Conservation (phyloP, 2,113 vertebrate species). For the Mobula birostris region DNA sequence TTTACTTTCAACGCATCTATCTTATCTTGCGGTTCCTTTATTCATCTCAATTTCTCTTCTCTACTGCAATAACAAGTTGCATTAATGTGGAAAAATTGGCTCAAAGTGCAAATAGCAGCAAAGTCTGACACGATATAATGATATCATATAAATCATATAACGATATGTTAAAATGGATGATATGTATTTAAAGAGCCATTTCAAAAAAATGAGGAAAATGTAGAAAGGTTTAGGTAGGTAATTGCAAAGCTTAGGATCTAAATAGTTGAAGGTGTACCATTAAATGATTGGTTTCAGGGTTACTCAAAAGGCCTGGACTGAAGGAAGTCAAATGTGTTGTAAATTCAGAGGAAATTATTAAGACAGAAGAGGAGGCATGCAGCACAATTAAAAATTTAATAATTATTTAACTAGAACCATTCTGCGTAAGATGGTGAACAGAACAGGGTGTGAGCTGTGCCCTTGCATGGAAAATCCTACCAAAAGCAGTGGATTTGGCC, state of each 20-base stretch:
- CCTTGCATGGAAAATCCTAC: no score
- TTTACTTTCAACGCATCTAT: background rate
- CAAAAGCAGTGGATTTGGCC: no score
- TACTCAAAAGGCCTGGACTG: background rate
- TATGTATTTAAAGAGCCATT: background rate
- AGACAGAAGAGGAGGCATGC: background rate
- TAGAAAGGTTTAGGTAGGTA: background rate
- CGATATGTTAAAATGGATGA: no score
- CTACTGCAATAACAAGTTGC: background rate
- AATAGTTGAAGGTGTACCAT: background rate
- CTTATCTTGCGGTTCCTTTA: background rate
- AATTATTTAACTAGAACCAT: no score
- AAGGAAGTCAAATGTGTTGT: background rate
- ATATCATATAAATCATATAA: no score
- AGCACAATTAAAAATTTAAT: no score
- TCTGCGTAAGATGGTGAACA: no score
- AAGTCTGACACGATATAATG: no score
- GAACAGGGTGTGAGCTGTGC: background rate
- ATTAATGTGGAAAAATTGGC: background rate
- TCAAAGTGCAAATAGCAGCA: background rate
- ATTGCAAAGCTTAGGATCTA: background rate
- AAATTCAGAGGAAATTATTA: no score
- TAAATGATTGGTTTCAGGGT: background rate
- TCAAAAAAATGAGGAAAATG: background rate
- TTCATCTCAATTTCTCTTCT: background rate